These are phyloP conservation scores for Caenorhabditis latens DNA, from an alignment of 1,140 invertebrate species.

Conservation along the genomic window DNA sequence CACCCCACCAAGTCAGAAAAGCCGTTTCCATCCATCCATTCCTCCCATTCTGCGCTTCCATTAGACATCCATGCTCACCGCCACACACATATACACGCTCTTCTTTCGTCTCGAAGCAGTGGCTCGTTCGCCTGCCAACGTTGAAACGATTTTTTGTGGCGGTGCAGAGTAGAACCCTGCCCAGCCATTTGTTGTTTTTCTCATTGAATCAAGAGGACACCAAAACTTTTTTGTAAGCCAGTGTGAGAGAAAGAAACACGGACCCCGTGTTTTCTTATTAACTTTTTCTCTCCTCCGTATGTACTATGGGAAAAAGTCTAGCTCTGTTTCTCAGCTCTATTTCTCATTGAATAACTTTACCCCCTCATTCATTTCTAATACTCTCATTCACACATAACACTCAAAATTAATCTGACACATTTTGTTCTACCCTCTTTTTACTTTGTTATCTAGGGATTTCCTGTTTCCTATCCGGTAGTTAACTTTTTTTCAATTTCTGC, in stretches of 20 bases:
- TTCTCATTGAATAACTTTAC: neutral
- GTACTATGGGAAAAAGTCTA: neutral
- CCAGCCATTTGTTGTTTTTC: neutral
- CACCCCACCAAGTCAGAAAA: neutral
- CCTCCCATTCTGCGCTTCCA: conserved; percentile 21
- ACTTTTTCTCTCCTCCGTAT: neutral
- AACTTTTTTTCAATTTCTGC: too few species aligned
- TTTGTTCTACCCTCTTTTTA: too few species aligned
- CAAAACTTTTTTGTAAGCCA: neutral
- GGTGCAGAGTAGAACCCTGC: neutral
- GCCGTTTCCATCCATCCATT: conserved; percentile 17
- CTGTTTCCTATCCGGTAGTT: too few species aligned
- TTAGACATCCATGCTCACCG: neutral
- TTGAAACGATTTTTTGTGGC: neutral
- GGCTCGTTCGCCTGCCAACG: neutral
- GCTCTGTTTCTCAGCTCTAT: too few species aligned
- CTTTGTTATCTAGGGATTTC: too few species aligned
- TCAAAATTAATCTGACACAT: too few species aligned
- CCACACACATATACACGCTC: neutral
- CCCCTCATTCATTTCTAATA: too few species aligned
- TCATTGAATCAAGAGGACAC: neutral
- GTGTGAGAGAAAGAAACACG: neutral
- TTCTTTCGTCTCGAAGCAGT: neutral
- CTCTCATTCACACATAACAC: too few species aligned
- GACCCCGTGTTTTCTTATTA: neutral